Percentiles rank a stretch among this genome's conserved stretches.
phyloP scores from a whole-genome alignment of 2,113 vertebrate species.

The Amphiprion ocellaris region DNA sequence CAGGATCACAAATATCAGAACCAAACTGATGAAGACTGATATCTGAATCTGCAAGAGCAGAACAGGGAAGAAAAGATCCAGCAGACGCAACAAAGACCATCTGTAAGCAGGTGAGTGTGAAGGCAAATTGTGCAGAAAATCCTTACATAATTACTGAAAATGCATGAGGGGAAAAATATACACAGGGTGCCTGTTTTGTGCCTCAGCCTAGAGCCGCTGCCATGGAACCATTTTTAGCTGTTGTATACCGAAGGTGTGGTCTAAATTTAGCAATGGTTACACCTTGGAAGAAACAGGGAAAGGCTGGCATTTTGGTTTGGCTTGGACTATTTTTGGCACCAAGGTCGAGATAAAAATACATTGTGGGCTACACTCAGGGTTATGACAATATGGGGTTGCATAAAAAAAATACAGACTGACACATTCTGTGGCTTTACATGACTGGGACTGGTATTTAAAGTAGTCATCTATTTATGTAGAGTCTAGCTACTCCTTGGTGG shows the following conservation, averaged over 20 bases:
- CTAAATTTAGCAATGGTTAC: constrained; percentile 77
- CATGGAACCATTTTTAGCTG: constrained; percentile 54
- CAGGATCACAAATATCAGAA: constrained; percentile 25
- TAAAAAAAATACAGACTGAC: constrained; percentile 48
- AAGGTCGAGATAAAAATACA: constrained; percentile 67
- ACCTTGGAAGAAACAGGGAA: constrained; percentile 75
- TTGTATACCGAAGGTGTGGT: constrained; percentile 70
- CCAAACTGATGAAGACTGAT: constrained; percentile 17
- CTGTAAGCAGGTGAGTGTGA: constrained; percentile 70
- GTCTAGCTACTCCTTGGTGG: constrained; percentile 16
- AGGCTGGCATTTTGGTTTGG: constrained; percentile 74
- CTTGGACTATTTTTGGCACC: constrained; percentile 68
- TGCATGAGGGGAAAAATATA: constrained; percentile 31
- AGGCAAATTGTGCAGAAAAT: constrained; percentile 19
- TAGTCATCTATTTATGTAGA: constrained; percentile 55
- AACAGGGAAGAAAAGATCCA: constrained; percentile 2
- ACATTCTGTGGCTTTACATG: constrained; percentile 54
- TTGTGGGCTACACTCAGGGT: constrained; percentile 48
- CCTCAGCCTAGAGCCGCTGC: constrained; percentile 29
- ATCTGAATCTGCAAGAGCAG: constrained; percentile 24
- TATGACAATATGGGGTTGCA: constrained; percentile 57
- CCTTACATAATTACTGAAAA: constrained; percentile 34
- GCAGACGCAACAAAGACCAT: constrained; percentile 26
- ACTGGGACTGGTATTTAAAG: constrained; percentile 51
- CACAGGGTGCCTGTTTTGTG: constrained; percentile 34